These are phyloP conservation scores for Esox niger DNA, from an alignment of 2,113 vertebrate genomes.

Conservation along the genomic window DNA sequence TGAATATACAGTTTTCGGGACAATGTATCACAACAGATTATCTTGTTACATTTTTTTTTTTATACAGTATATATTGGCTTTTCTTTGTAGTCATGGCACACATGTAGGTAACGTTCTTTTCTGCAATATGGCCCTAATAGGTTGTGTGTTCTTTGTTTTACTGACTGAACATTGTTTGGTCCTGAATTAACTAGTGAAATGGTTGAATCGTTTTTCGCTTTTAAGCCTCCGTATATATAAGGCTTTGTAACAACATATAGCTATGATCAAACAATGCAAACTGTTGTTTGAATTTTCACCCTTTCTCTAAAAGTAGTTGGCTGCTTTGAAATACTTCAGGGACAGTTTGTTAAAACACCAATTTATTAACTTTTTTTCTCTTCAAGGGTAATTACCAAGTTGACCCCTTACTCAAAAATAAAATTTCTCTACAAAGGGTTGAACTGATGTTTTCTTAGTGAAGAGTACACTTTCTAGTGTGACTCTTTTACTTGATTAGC, in stretches of 20 bases:
- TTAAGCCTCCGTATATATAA: background rate
- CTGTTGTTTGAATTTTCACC: background rate
- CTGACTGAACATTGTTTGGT: no score
- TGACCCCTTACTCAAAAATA: constrained; percentile 1
- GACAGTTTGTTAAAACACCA: background rate
- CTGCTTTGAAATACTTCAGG: constrained; percentile 11
- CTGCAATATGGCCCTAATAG: no score
- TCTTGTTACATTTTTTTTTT: no score
- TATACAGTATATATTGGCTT: no score
- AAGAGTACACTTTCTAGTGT: background rate
- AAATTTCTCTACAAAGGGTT: background rate
- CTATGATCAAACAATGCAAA: background rate
- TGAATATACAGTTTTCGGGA: no score
- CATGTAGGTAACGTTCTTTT: no score
- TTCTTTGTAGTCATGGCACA: no score
- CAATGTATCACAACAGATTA: no score
- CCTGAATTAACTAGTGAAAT: no score
- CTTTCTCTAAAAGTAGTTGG: background rate
- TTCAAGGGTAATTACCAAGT: background rate
- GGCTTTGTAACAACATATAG: background rate
- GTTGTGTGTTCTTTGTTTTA: no score
- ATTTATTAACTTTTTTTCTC: background rate
- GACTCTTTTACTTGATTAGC: constrained; percentile 2
- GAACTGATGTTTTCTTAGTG: background rate
- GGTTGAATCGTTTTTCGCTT: background rate